phyloP scores from a whole-genome alignment of 2,797 vertebrate genomes.

The Sphenopsis melanotis region DNA sequence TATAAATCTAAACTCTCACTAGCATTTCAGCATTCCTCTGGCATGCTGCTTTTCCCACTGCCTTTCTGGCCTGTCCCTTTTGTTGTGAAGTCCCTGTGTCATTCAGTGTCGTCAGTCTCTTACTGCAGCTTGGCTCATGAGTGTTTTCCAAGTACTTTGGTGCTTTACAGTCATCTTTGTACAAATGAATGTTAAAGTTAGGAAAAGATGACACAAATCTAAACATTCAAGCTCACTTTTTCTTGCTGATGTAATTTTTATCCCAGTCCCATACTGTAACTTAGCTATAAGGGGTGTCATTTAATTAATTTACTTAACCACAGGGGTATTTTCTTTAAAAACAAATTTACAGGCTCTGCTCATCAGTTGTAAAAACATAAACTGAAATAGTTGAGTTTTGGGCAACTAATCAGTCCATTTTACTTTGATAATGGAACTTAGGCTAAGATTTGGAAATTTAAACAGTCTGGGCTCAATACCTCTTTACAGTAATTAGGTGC shows the following conservation, averaged over 20 bases:
- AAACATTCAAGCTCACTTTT: neutral
- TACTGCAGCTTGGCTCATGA: constrained; percentile 9
- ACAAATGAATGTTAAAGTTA: neutral
- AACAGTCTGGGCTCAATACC: neutral
- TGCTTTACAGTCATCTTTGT: neutral
- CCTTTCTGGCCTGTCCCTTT: constrained; percentile 53
- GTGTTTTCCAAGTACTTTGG: constrained; percentile 4
- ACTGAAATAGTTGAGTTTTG: constrained; percentile 19
- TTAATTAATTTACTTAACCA: neutral
- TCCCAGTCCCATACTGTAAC: neutral
- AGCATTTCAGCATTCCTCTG: constrained; percentile 71
- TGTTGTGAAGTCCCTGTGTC: constrained; percentile 23
- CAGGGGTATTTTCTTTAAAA: neutral
- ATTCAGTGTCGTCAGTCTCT: constrained; percentile 43
- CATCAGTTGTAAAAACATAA: neutral
- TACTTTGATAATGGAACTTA: neutral
- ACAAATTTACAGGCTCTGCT: neutral
- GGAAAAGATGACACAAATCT: neutral
- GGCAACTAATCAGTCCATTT: neutral
- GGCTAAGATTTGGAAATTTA: neutral
- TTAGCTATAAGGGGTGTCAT: neutral
- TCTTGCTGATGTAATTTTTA: neutral
- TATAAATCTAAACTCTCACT: constrained; percentile 61
- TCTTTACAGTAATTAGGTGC: neutral
- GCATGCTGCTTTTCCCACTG: constrained; percentile 71